Base-by-base conservation (phyloP, 2,888 invertebrate genomes). In the Mesodorylaimus sp. region DNA sequence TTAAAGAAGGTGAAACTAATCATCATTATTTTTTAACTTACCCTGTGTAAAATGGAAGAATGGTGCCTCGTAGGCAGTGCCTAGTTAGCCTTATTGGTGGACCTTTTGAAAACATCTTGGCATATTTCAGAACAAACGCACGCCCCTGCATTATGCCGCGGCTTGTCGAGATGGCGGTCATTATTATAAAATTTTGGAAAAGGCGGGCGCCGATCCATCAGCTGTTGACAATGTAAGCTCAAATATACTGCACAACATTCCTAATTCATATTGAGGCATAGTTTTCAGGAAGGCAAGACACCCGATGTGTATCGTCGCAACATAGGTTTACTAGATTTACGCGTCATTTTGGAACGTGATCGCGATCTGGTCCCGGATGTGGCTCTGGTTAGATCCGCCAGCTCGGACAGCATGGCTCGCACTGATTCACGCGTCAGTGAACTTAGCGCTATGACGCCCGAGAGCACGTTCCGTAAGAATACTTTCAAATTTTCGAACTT, bases 141-240 rank as follows among this genome's bases (percentile, higher is more conserved):
- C 85, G 0, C 80, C 89, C 0, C 70, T 89, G 45, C 88, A 89
- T 69, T 89, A 84, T 69, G 82, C 87, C 0, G 83, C 84, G 1
- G 76, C 80, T 16, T 59, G 65, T n/a, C 80, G 81, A 64, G 84
- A 85, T 60, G 80, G 80, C 48, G 79, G 78, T 55, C 75, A 78
- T 56, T 79, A 81, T 61, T 87, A 79, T 63, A 77, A 81, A 60
- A 76, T 81, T 49, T 74, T 91, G 13, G 75, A 82, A 29, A 78
- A 78, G 56, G 75, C 80, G 25, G 88, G 88, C 28, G 84, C 86
- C 23, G 84, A 86, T 61, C 83, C 85, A 68, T 79, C 79, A 56
- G 76, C 78, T 50, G 70, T 80, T 38, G 89, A 91, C 68, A 80
- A 81, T 68, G 88, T 88, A 71, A 75, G 77, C 68, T 42, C 43